Evolutionary conservation across 2,113 vertebrate species (phyloP).

Genomic region (Coracopsis vasa): DNA sequence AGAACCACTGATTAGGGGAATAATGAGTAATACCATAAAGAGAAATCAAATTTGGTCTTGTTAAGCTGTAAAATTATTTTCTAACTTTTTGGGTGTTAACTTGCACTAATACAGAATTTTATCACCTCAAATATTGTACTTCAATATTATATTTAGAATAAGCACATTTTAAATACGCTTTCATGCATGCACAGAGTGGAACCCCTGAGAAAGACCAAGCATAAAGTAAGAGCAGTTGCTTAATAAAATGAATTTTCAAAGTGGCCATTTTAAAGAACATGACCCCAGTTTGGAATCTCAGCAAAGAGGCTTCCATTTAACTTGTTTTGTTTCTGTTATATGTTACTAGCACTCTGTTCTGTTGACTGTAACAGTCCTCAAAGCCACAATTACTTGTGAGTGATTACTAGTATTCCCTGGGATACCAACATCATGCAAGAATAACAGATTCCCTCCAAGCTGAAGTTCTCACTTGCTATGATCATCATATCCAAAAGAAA

Average conservation of each 20-base stretch:
- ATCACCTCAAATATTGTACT: neutral
- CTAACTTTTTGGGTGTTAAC: neutral
- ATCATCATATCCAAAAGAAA: neutral
- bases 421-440: neutral
- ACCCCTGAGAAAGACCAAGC: neutral
- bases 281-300: neutral
- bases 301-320: neutral
- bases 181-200: rapidly evolving
- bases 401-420: neutral
- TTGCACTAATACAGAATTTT: neutral
- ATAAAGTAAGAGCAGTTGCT: neutral
- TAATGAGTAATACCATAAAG: neutral
- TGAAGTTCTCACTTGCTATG: neutral
- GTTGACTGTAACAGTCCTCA: neutral
- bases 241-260: neutral
- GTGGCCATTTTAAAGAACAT: neutral
- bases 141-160: neutral
- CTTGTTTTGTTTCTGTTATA: neutral
- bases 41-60: neutral
- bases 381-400: neutral
- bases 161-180: neutral
- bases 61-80: neutral
- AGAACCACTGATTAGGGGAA: neutral
- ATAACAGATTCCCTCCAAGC: neutral
- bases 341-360: neutral